phyloP scores from a whole-genome alignment of 2,888 invertebrate genomes.

The Troides oblongomaculatus region DNA sequence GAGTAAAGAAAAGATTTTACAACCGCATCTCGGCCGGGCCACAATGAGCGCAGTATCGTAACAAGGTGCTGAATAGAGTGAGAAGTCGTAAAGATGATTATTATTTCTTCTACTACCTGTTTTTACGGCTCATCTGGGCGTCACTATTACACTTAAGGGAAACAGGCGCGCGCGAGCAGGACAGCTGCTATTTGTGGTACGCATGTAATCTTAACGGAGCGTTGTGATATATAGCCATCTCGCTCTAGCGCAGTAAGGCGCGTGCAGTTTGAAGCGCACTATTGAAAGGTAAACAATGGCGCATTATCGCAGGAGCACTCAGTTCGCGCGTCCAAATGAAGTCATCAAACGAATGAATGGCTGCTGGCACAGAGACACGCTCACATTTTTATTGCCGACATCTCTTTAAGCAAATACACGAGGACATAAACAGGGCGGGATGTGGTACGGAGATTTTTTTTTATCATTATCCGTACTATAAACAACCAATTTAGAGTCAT shows the following conservation, averaged over 20 bases:
- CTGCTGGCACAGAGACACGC: constrained; percentile 63
- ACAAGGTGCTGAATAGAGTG: constrained; percentile 82
- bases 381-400: constrained; percentile 75
- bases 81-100: constrained; percentile 82
- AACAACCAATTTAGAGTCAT: constrained; percentile 36
- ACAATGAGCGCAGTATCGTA: constrained; percentile 80
- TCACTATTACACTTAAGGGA: constrained; percentile 54
- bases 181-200: constrained; percentile 56
- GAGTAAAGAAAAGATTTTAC: constrained; percentile 80
- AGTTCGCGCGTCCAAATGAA: constrained; percentile 76
- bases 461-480: constrained; percentile 25
- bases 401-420: constrained; percentile 74
- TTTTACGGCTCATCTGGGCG: constrained; percentile 71
- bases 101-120: constrained; percentile 82
- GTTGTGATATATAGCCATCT: constrained; percentile 54
- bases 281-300: constrained; percentile 80
- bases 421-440: constrained; percentile 53
- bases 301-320: constrained; percentile 77
- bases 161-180: constrained; percentile 52
- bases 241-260: constrained; percentile 66
- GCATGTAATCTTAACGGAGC: constrained; percentile 53
- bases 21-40: constrained; percentile 74
- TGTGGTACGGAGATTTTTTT: constrained; percentile 44
- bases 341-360: constrained; percentile 80
- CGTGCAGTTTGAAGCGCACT: constrained; percentile 76